A percentile compares a stretch with the other conserved stretches of the same genome.
phyloP scores from a whole-genome alignment of 2,113 vertebrate genomes.

The Albula glossodonta region DNA sequence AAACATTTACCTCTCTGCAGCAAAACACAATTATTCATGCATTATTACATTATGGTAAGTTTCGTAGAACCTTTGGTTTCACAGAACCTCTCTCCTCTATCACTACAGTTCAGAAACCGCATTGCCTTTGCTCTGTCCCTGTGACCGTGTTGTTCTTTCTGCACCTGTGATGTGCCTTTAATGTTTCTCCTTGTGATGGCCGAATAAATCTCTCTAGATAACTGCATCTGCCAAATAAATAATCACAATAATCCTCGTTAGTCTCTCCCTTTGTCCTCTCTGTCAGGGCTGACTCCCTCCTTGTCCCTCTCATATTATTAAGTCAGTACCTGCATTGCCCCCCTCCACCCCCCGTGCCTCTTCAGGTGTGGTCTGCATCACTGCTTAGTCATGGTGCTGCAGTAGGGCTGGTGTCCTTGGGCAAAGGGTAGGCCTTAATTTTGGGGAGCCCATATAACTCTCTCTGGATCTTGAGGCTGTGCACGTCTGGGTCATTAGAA shows the following conservation, averaged over 20 bases:
- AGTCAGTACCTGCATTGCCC: neutral
- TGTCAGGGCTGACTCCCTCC: no score
- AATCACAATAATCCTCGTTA: neutral
- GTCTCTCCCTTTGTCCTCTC: neutral
- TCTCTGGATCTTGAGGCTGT: neutral
- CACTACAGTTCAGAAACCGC: no score
- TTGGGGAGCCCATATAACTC: neutral
- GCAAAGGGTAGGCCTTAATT: neutral
- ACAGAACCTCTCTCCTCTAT: no score
- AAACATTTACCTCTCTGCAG: no score
- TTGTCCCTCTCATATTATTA: neutral
- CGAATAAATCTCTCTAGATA: neutral
- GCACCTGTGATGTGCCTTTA: neutral
- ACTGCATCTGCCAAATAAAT: neutral
- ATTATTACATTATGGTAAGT: no score
- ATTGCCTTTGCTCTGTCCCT: no score
- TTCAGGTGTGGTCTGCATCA: neutral
- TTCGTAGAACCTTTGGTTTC: no score
- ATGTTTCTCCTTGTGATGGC: neutral
- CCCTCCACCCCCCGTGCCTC: neutral
- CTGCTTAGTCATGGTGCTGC: neutral
- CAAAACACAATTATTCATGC: no score
- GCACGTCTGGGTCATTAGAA: neutral
- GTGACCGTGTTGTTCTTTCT: neutral
- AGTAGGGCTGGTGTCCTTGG: neutral